These are phyloP conservation scores for Dunckerocampus dactyliophorus DNA, from an alignment of 2,113 vertebrate genomes.

Conservation along the genomic window DNA sequence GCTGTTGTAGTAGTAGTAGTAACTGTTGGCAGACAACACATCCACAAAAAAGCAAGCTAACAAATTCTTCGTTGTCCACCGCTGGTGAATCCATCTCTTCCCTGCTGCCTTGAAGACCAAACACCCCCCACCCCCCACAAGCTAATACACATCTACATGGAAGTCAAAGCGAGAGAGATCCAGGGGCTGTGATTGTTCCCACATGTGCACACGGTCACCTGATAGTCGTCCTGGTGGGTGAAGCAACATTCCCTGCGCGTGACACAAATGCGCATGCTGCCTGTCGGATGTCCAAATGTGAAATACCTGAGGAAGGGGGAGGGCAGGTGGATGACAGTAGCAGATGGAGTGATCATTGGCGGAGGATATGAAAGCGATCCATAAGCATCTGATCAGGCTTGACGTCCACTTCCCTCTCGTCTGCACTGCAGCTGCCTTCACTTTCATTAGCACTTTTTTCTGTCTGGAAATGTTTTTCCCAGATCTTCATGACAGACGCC, in stretches of 20 bases:
- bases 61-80: neutral
- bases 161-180: constrained; percentile 17
- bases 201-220: constrained; percentile 69
- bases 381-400: constrained; percentile 47
- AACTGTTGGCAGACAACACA: no score
- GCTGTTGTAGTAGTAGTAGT: no score
- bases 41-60: neutral
- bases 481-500: constrained; percentile 20
- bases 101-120: constrained; percentile 15
- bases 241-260: constrained; percentile 66
- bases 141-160: constrained; percentile 11
- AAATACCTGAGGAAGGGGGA: constrained; percentile 22
- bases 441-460: constrained; percentile 5
- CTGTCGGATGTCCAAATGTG: constrained; percentile 42
- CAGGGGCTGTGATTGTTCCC: constrained; percentile 61
- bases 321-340: constrained; percentile 28
- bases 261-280: constrained; percentile 60
- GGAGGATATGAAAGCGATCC: constrained; percentile 48
- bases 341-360: constrained; percentile 48
- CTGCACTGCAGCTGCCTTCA: constrained; percentile 4
- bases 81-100: constrained; percentile 23
- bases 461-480: neutral
- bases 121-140: constrained; percentile 4
- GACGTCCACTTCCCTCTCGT: constrained; percentile 49
- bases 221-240: constrained; percentile 66